A percentile compares a stretch with the other conserved stretches of the same genome.
Evolutionary conservation across 2,888 invertebrate species (phyloP).

Genomic region (Nephrotoma guestfalica): DNA sequence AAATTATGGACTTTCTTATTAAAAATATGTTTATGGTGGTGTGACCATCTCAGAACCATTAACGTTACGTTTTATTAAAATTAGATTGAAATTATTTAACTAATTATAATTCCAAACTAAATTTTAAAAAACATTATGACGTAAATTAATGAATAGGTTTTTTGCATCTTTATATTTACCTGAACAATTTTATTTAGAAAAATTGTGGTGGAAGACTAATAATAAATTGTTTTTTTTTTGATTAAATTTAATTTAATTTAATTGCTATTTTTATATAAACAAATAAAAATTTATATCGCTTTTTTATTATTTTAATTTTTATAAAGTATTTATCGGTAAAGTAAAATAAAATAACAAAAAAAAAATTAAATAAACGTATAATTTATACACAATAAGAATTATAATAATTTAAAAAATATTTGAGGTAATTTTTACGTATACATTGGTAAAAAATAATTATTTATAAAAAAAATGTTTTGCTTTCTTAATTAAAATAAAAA

Average conservation of each 20-base stretch:
- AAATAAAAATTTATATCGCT: not conserved
- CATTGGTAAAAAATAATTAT: constrained; percentile 13
- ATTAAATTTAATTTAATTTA: not conserved
- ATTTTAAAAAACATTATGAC: not conserved
- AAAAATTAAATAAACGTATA: not conserved
- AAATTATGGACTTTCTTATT: not conserved
- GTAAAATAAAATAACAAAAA: not conserved
- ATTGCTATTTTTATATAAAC: not conserved
- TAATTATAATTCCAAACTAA: not conserved
- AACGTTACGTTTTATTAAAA: not conserved
- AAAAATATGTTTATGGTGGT: not conserved
- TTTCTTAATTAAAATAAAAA: not conserved
- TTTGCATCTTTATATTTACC: not conserved
- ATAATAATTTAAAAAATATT: constrained; percentile 11
- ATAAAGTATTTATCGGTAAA: not conserved
- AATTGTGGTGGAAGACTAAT: not conserved
- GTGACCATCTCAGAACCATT: not conserved
- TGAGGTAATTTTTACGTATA: constrained; percentile 17
- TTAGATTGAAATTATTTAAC: not conserved
- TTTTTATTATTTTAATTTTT: not conserved
- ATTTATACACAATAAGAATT: not conserved
- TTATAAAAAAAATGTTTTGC: not conserved
- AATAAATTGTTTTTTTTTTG: not conserved
- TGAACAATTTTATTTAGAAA: not conserved
- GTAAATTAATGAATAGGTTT: not conserved